phyloP scores from a whole-genome alignment of 2,113 vertebrate genomes.

The Thymallus thymallus region DNA sequence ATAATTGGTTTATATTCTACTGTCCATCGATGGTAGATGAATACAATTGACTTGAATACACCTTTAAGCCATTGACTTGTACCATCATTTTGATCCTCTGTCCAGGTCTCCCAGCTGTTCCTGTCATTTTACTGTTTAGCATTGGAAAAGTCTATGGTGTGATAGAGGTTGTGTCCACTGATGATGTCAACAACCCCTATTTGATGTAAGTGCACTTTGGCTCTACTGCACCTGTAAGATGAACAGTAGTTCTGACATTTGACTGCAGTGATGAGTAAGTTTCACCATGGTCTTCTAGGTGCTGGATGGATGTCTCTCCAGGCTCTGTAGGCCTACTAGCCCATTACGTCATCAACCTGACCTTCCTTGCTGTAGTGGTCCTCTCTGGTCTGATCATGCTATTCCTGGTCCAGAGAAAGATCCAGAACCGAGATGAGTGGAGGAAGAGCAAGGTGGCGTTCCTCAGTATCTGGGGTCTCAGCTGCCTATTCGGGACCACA shows the following conservation, averaged over 20 bases:
- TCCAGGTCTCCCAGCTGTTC: constrained; percentile 63
- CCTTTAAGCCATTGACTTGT: neutral
- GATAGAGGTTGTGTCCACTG: constrained; percentile 37
- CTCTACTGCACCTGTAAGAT: neutral
- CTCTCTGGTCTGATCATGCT: constrained; percentile 66
- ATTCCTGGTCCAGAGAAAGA: constrained; percentile 59
- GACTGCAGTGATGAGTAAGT: neutral
- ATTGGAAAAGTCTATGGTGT: constrained; percentile 66
- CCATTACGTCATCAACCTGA: constrained; percentile 63
- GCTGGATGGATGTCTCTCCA: constrained; percentile 65
- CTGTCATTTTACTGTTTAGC: constrained; percentile 50
- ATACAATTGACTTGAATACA: neutral
- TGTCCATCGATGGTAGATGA: neutral
- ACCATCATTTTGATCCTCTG: neutral
- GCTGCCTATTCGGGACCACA: constrained; percentile 70
- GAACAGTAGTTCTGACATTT: neutral
- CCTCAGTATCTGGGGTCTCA: constrained; percentile 78
- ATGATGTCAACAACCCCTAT: constrained; percentile 50
- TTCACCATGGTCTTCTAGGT: constrained; percentile 54
- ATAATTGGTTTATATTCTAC: too few relatives aligned
- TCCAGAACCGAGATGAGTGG: constrained; percentile 64
- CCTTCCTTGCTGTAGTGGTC: constrained; percentile 53
- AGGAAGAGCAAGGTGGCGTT: constrained; percentile 60
- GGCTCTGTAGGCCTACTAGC: constrained; percentile 40
- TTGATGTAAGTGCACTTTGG: constrained; percentile 60